Percentiles rank a stretch among this genome's conserved stretches.
These are phyloP conservation scores for Cydia amplana DNA, from an alignment of 1,140 invertebrate genomes.

Conservation along the genomic window DNA sequence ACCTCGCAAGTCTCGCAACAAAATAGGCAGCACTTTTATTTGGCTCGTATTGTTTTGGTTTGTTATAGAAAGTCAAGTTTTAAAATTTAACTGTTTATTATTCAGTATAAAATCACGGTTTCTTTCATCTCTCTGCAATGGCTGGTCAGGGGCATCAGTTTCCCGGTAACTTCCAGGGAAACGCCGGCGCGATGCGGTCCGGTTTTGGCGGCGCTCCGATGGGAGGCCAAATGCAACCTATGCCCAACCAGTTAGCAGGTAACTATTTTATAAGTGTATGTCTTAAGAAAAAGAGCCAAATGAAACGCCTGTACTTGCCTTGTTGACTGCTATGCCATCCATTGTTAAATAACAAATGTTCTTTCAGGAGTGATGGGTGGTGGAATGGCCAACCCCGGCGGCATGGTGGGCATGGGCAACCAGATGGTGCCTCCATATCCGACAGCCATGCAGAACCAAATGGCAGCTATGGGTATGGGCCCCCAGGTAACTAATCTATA, in stretches of 20 bases:
- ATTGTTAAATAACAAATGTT: constrained; percentile 21
- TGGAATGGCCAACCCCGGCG: constrained; percentile 62
- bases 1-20: too few relatives aligned
- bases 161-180: constrained; percentile 71
- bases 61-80: too few relatives aligned
- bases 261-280: constrained; percentile 24
- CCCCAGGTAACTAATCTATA: constrained; percentile 55
- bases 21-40: too few relatives aligned
- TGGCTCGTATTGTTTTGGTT: too few relatives aligned
- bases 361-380: constrained; percentile 73
- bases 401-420: constrained; percentile 75
- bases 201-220: constrained; percentile 70
- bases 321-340: constrained; percentile 3
- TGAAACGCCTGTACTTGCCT: not conserved
- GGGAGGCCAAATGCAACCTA: constrained; percentile 68
- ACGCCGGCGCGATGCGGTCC: constrained; percentile 66
- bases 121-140: constrained; percentile 44
- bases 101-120: constrained; percentile 39
- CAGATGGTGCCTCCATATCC: constrained; percentile 76
- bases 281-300: not conserved
- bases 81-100: too few relatives aligned
- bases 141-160: constrained; percentile 77
- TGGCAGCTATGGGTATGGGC: constrained; percentile 76
- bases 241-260: constrained; percentile 74
- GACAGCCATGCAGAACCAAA: constrained; percentile 73